Percentiles rank a stretch among this genome's conserved stretches.
phyloP scores from a whole-genome alignment of 2,797 vertebrate species.

The Pseudomugil tenellus region DNA sequence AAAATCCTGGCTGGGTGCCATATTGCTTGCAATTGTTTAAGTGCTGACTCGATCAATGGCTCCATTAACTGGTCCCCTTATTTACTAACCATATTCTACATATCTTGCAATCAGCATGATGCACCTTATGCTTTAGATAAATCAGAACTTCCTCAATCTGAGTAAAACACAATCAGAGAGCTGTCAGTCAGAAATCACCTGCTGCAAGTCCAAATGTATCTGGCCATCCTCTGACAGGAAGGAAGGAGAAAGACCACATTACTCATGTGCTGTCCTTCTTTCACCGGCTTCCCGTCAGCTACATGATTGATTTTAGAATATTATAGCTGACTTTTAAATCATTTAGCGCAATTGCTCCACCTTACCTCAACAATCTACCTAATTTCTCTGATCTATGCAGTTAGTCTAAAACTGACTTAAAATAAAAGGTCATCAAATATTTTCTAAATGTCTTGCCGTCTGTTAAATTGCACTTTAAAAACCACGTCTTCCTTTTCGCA shows the following conservation, averaged over 20 bases:
- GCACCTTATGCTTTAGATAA: too few species aligned
- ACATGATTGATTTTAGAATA: neutral
- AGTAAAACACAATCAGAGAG: too few species aligned
- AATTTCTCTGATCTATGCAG: neutral
- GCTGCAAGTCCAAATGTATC: neutral
- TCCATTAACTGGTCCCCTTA: neutral
- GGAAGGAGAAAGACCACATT: neutral
- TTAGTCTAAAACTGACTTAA: neutral
- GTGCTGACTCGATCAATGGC: neutral
- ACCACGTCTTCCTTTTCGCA: neutral
- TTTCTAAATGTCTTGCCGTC: neutral
- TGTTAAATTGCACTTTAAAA: neutral
- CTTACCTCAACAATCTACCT: neutral
- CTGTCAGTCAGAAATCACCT: neutral
- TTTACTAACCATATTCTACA: neutral
- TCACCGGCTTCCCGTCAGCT: neutral
- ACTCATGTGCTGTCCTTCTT: neutral
- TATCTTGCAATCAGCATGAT: neutral
- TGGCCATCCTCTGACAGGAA: neutral
- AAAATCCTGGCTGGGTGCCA: constrained; percentile 6
- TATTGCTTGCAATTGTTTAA: neutral
- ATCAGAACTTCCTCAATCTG: too few species aligned
- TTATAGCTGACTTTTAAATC: neutral
- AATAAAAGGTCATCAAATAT: neutral
- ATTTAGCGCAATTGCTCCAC: neutral